Percentiles rank a stretch among this genome's conserved stretches.
Conservation (phyloP, 2,888 invertebrate species). For the Proisotoma minuta region DNA sequence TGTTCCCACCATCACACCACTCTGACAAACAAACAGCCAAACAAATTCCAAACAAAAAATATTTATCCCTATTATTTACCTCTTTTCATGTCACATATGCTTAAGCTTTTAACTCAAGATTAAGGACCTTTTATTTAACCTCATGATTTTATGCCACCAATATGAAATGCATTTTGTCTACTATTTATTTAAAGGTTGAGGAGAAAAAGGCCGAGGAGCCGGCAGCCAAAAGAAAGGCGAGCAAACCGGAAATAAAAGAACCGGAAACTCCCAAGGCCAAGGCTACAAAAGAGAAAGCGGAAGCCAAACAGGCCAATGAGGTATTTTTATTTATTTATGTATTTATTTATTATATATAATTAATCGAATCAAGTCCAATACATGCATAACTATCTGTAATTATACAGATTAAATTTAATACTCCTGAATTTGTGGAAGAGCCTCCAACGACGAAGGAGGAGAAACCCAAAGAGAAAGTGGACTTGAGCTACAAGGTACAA, state of each 20-base stretch:
- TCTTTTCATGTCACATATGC: no score
- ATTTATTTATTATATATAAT: no score
- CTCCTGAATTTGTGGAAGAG: slow-evolving; percentile 19
- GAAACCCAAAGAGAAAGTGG: slow-evolving; percentile 25
- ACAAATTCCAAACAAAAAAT: no score
- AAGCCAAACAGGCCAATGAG: slow-evolving; percentile 14
- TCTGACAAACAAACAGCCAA: no score
- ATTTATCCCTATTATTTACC: no score
- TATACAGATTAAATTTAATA: slow-evolving; percentile 24
- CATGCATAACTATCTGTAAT: no score
- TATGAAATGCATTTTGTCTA: background rate
- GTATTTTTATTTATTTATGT: background rate
- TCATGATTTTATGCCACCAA: no score
- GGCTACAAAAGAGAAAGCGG: slow-evolving; percentile 5
- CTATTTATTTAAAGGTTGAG: slow-evolving; percentile 11
- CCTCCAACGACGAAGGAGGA: slow-evolving; percentile 33
- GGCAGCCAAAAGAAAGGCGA: slow-evolving; percentile 5
- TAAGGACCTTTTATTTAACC: no score
- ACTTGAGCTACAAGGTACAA: slow-evolving; percentile 20
- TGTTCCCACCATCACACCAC: no score
- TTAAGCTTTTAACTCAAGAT: no score
- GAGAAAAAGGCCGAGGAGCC: slow-evolving; percentile 21
- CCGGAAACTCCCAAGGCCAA: slow-evolving; percentile 17
- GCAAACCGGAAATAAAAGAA: slow-evolving; percentile 15
- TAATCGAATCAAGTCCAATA: no score